Conservation (phyloP, 2,113 vertebrate species). For the Rafetus swinhoei region DNA sequence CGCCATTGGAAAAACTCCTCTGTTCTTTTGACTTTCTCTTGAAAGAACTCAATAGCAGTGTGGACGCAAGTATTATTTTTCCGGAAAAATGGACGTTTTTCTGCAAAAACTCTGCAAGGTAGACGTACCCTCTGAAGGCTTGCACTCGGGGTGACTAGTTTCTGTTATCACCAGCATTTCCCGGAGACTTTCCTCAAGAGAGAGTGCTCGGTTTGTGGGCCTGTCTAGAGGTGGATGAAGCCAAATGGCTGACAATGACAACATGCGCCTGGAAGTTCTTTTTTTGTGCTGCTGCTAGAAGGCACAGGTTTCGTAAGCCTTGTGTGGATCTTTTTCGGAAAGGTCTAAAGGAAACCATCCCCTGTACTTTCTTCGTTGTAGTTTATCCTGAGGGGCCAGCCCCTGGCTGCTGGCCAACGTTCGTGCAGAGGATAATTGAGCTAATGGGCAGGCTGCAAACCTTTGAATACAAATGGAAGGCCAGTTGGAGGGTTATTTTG, state of each 20-base stretch:
- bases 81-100: no score
- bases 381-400: not conserved
- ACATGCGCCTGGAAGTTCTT: not conserved
- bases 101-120: no score
- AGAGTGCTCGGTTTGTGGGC: not conserved
- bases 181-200: not conserved
- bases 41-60: no score
- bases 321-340: not conserved
- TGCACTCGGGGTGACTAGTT: not conserved
- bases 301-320: not conserved
- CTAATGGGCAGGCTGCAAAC: not conserved
- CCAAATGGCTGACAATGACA: not conserved
- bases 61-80: no score
- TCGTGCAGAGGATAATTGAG: not conserved
- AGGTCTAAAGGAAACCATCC: not conserved
- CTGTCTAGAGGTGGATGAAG: not conserved
- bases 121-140: no score
- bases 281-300: not conserved
- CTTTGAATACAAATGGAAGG: not conserved
- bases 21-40: no score
- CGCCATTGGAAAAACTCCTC: no score
- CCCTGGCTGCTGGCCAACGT: not conserved
- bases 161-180: not conserved
- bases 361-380: not conserved
- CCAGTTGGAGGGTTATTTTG: not conserved